These are phyloP conservation scores for Temnothorax ravouxi DNA, from an alignment of 2,888 invertebrate genomes.

Conservation along the genomic window DNA sequence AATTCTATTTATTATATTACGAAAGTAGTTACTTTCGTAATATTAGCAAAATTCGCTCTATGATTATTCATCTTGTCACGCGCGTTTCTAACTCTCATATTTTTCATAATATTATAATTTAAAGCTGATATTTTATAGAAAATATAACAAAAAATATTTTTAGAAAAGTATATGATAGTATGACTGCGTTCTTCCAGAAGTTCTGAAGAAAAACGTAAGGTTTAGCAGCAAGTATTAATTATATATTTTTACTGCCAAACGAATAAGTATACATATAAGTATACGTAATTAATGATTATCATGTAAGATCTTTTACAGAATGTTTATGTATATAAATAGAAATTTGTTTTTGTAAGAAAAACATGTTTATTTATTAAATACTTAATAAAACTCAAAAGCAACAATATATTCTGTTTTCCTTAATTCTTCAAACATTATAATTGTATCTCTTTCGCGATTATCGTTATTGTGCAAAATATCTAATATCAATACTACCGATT, in stretches of 20 bases:
- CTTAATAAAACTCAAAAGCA: background rate
- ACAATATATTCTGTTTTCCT: background rate
- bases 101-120: slow-evolving; percentile 52
- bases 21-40: background rate
- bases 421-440: background rate
- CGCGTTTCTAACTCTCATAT: background rate
- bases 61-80: background rate
- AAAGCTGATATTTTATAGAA: slow-evolving; percentile 5
- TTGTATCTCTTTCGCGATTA: background rate
- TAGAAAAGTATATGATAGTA: background rate
- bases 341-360: slow-evolving; percentile 71
- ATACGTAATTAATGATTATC: slow-evolving; percentile 33
- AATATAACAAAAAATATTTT: slow-evolving; percentile 39
- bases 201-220: background rate
- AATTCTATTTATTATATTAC: slow-evolving; percentile 35
- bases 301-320: slow-evolving; percentile 52
- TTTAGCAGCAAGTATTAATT: slow-evolving; percentile 19
- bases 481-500: background rate
- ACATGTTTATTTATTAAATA: slow-evolving; percentile 36
- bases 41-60: background rate
- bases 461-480: background rate
- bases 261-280: slow-evolving; percentile 15
- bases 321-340: slow-evolving; percentile 76
- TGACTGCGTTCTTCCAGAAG: background rate
- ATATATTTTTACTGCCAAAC: slow-evolving; percentile 53